Base-by-base conservation (phyloP, 2,113 vertebrate genomes). In the Neotoma lepida region DNA sequence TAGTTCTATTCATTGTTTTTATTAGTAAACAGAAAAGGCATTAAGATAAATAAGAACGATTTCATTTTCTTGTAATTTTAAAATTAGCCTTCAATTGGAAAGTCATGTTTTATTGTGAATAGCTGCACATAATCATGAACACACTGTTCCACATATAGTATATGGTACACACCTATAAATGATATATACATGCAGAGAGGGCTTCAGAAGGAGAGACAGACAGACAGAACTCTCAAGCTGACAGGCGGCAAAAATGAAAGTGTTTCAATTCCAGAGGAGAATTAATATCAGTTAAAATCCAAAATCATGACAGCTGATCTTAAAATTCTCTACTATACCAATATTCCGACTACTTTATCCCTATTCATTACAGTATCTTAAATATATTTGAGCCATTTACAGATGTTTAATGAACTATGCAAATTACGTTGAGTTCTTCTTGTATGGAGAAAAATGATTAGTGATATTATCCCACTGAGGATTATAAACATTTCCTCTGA, bases 401-500 rank as follows among this genome's bases (percentile, higher is more conserved):
- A 93, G 10, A 33, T 56, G 2, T 88, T 63, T 90, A 90, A 35
- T 86, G 2, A 9, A n/a, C 49, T 64, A 41, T 74, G n/a, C 58
- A 93, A 56, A 24, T 61, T 78, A 2, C 18, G 81, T 63, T 20
- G 51, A 58, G 0, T 82, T 2, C 14, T 93, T n/a, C 54, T 64
- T 76, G 2, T 78, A 73, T 73, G 14, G 10, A 78, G 28, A 6
- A 22, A 93, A 66, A 70, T 84, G 18, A 4, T 91, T n/a, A 94
- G 10, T 13, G 74, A 85, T 89, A 87, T 85, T 71, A 70, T 68
- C 14, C 81, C 54, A 90, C 8, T 49, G 13, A 58, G 6, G 9
- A 63, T 91, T 92, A 86, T 94, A 96, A 86, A 73, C 78, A 89
- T 78, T 80, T 93, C 88, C n/a, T 91, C 24, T 94, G 12, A 51